Percentiles rank a stretch among this genome's conserved stretches.
These are phyloP conservation scores for Lepas anatifera DNA, from an alignment of 2,888 invertebrate species.

Conservation along the genomic window DNA sequence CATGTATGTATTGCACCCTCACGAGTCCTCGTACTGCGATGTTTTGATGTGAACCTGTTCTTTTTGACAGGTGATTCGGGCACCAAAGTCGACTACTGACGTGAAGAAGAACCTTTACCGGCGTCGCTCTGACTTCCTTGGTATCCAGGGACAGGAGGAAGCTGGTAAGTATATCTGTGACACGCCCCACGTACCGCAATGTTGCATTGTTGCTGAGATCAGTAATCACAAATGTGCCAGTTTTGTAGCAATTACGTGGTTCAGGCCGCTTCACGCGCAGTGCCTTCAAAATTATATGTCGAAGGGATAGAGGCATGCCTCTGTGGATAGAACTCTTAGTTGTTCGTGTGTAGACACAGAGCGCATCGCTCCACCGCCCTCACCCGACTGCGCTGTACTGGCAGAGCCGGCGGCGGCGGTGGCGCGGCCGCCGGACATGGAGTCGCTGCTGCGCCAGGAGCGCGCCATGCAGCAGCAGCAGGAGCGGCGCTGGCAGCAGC, in stretches of 20 bases:
- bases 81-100: not conserved
- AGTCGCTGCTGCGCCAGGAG: constrained; percentile 64
- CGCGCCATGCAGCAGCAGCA: constrained; percentile 38
- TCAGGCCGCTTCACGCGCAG: too few species aligned
- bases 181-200: constrained; percentile 60
- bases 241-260: too few species aligned
- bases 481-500: constrained; percentile 40
- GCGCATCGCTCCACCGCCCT: constrained; percentile 45
- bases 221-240: too few species aligned
- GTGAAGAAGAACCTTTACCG: constrained; percentile 58
- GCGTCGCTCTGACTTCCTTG: constrained; percentile 72
- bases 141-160: constrained; percentile 57
- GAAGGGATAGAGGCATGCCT: too few species aligned
- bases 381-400: constrained; percentile 1
- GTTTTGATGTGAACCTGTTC: not conserved
- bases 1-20: too few species aligned
- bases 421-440: constrained; percentile 65
- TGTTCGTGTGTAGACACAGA: too few species aligned
- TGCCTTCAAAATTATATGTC: too few species aligned
- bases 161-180: constrained; percentile 52
- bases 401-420: constrained; percentile 38
- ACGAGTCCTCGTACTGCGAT: too few species aligned
- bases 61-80: not conserved
- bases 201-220: too few species aligned
- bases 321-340: too few species aligned